Evolutionary conservation across 2,113 vertebrate genomes (phyloP).

Genomic region (Microcebus ravelobensis): DNA sequence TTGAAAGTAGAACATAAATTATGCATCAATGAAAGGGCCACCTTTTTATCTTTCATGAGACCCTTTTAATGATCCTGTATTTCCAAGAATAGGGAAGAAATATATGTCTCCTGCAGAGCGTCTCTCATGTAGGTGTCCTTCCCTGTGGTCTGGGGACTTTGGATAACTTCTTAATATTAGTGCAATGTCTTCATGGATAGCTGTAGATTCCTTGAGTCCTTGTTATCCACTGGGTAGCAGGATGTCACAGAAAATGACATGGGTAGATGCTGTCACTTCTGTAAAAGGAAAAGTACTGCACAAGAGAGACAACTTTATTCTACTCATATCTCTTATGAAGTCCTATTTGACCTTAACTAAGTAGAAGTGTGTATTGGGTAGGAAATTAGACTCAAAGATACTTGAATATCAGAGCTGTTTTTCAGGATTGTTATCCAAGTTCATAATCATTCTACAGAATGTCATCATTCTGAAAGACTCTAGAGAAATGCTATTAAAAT

Average conservation of each 20-base stretch:
- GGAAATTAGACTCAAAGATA: constrained; percentile 16
- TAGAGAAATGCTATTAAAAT: constrained; percentile 54
- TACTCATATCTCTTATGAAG: background rate
- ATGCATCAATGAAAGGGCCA: background rate
- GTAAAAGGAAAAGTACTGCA: background rate
- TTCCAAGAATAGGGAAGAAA: background rate
- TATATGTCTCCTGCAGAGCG: background rate
- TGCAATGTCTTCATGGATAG: background rate
- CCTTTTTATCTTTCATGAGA: background rate
- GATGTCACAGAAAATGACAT: background rate
- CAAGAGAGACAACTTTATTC: background rate
- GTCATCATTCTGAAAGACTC: constrained; percentile 39
- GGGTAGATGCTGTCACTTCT: background rate
- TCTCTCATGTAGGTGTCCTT: background rate
- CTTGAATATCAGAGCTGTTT: constrained; percentile 44
- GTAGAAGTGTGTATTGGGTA: background rate
- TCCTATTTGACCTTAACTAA: constrained; percentile 23
- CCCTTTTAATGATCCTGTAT: background rate
- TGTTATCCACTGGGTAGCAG: background rate
- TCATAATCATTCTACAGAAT: constrained; percentile 37
- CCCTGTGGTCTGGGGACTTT: background rate
- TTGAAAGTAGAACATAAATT: background rate
- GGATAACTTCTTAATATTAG: background rate
- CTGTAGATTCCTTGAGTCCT: background rate
- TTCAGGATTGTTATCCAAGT: constrained; percentile 29